Conservation (phyloP, 2,888 invertebrate species). For the Heliothis peltigera region DNA sequence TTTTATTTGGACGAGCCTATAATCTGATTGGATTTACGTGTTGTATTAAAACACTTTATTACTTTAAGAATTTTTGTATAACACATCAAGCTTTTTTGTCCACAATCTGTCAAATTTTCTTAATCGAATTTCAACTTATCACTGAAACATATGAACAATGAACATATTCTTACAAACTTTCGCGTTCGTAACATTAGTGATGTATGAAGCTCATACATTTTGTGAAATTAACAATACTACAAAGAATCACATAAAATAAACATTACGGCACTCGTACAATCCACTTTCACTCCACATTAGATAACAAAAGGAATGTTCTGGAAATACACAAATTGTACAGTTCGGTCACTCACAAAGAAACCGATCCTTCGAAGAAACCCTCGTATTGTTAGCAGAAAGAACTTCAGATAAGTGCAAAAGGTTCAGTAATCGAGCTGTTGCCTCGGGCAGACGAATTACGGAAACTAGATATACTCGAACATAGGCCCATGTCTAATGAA, state of each 20-base stretch:
- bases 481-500: constrained; percentile 50
- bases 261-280: too few relatives aligned
- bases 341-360: constrained; percentile 38
- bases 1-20: background rate
- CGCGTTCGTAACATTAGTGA: too few relatives aligned
- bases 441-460: constrained; percentile 58
- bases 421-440: constrained; percentile 54
- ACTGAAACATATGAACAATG: too few relatives aligned
- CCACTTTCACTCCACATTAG: constrained; percentile 1
- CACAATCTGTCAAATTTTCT: too few relatives aligned
- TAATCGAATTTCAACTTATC: too few relatives aligned
- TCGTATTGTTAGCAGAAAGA: constrained; percentile 26
- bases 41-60: too few relatives aligned
- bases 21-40: too few relatives aligned
- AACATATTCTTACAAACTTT: too few relatives aligned
- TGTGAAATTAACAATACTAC: background rate
- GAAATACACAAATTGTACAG: constrained; percentile 34
- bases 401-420: constrained; percentile 41
- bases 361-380: constrained; percentile 27
- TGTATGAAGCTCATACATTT: background rate
- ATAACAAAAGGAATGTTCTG: constrained; percentile 2
- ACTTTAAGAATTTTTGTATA: too few relatives aligned
- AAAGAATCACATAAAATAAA: background rate
- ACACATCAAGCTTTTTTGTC: too few relatives aligned
- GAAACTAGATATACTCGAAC: constrained; percentile 57